Conservation (phyloP, 1,140 invertebrate species). For the Ceratoteleas bidentatus region DNA sequence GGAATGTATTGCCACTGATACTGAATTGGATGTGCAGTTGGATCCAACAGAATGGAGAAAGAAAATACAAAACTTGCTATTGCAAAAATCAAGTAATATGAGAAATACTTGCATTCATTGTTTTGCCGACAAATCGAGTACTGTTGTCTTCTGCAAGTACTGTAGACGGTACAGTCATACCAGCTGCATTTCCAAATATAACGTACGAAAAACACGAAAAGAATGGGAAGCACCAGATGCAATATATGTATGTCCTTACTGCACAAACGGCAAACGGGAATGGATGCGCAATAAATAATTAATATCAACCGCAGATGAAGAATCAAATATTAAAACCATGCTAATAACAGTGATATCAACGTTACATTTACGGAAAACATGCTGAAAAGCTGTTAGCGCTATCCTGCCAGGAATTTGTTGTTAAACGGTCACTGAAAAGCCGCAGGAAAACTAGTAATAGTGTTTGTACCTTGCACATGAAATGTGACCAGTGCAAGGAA, state of each 20-base stretch:
- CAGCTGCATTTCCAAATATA: not conserved
- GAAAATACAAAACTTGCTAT: not conserved
- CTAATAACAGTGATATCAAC: too few relatives aligned
- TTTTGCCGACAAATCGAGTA: not conserved
- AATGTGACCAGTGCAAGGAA: too few relatives aligned
- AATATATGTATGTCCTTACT: not conserved
- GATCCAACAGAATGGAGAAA: not conserved
- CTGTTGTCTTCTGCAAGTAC: not conserved
- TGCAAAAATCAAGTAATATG: not conserved
- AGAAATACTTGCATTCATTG: slow-evolving; percentile 1
- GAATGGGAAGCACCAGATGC: not conserved
- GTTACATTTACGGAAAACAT: too few relatives aligned
- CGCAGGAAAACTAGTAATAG: too few relatives aligned
- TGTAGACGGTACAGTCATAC: not conserved
- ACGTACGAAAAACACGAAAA: not conserved
- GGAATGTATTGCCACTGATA: slow-evolving; percentile 6
- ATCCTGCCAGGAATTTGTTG: too few relatives aligned
- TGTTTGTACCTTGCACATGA: too few relatives aligned
- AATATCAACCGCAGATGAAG: too few relatives aligned
- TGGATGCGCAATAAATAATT: too few relatives aligned
- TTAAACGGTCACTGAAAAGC: too few relatives aligned
- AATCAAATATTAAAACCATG: too few relatives aligned
- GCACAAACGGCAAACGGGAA: too few relatives aligned
- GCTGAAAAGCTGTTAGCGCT: too few relatives aligned
- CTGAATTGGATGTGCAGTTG: not conserved